Evolutionary conservation across 2,797 vertebrate species (phyloP), one percentile per base, ranked within the genome.

Genomic region (Graptemys geographica): DNA sequence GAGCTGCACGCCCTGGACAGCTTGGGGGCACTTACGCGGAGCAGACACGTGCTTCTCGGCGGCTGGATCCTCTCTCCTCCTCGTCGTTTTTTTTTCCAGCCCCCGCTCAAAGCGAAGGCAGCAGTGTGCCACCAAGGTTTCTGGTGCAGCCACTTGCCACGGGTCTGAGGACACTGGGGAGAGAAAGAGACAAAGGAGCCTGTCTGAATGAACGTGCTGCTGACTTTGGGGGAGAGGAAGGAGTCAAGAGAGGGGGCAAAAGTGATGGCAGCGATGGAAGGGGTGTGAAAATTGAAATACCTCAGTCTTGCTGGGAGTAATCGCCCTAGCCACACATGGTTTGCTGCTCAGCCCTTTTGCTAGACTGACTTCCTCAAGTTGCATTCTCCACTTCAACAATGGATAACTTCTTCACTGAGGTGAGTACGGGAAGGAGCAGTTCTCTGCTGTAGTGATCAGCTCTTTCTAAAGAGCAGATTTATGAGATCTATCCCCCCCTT

Each of bases 361-460:
- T 59, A 95, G 83, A 59, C 86, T 74, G 96, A 89, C 95, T 72
- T 82, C 92, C 83, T 80, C 87, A 79, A 86, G 88, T 91, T 23
- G 92, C 57, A 55, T 5, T 72, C n/a, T 23, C 69, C 69, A 3
- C 69, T 41, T 23, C 37, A 96, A 94, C 93, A 76, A 99, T 99
- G 99, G 99, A 99, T 84, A 98, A 98, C 94, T 99, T 99, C 98
- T 99, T 99, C 96, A 97, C 98, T 1, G 98, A 99, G 99, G 99
- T 99, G 97, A 98, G 98, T 92, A 79, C 78, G 51, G 9, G 52
- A 27, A 16, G 76, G 27, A 13, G 28, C 28, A 72, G 72, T 13
- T 25, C 41, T 27, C 41, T 27, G 44, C 65, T n/a, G n/a, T 37
- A n/a, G n/a, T 37, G 65, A 69, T 19, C n/a, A 37, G n/a, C 65